Evolutionary conservation across 2,113 vertebrate genomes (phyloP).

Genomic region (Ochotona curzoniae): DNA sequence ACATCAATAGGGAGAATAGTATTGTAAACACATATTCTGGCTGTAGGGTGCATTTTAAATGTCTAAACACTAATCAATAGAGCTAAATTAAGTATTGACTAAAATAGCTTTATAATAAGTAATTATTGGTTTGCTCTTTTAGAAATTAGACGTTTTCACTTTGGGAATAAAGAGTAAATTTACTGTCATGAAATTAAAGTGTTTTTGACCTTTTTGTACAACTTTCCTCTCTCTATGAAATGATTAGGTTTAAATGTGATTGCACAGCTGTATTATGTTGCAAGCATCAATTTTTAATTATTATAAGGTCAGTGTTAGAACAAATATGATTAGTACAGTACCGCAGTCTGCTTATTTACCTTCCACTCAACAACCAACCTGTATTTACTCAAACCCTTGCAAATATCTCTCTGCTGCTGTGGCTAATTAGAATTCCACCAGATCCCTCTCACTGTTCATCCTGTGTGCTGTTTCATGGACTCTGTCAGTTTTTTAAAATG

Average conservation of each 20-base stretch:
- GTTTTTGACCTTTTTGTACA: constrained; percentile 87
- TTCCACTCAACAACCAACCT: constrained; percentile 57
- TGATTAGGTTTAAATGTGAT: constrained; percentile 88
- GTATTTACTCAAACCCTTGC: constrained; percentile 62
- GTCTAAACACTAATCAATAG: constrained; percentile 96
- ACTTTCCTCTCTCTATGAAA: constrained; percentile 85
- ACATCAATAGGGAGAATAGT: constrained; percentile 86
- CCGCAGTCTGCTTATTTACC: constrained; percentile 69
- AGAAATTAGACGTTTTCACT: constrained; percentile 93
- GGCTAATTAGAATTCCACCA: constrained; percentile 50
- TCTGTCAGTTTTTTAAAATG: constrained; percentile 36
- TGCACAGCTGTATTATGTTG: constrained; percentile 85
- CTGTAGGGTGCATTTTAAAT: constrained; percentile 93
- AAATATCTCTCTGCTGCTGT: constrained; percentile 36
- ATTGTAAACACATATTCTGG: constrained; percentile 89
- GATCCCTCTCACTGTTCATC: not conserved
- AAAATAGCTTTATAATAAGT: constrained; percentile 96
- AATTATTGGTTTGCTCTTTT: constrained; percentile 98
- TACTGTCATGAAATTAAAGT: constrained; percentile 88
- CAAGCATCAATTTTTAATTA: constrained; percentile 92
- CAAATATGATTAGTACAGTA: constrained; percentile 81
- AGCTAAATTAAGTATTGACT: constrained; percentile 98
- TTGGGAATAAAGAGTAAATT: constrained; percentile 91
- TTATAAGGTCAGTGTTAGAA: constrained; percentile 89
- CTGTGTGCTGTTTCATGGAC: constrained; percentile 47